Base-by-base conservation (phyloP, 2,113 vertebrate genomes). In the Phalacrocorax carbo region DNA sequence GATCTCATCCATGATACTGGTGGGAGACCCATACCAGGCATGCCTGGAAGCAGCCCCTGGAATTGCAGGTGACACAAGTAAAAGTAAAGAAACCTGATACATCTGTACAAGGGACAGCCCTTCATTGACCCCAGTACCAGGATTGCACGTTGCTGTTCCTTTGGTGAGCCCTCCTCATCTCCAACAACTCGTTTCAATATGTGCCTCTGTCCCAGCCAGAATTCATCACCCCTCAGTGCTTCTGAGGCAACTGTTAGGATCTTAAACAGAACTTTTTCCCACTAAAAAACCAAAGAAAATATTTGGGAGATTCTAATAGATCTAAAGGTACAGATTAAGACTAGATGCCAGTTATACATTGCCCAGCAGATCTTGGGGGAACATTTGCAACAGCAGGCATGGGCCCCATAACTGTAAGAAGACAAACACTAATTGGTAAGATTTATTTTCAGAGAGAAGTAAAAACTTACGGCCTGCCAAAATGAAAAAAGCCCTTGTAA, bases 181-280 rank as follows among this genome's bases (percentile, higher is more conserved):
- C 36, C 1, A 1, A 25, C 20, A 51, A 11, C 36, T 61, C 0
- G 0, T 32, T 81, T 12, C 34, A 61, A 51, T 40, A 36, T 23
- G 11, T 6, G 15, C 22, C 38, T 34, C 36, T 76, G 23, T 30
- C 51, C 44, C 44, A 70, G n/a, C 20, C 22, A 83, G 38, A 48
- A n/a, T 14, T 64, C 55, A 55, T 17, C 30, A 66, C 8, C 17
- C 15, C 20, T 32, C 30, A 54, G 44, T 44, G 38, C 30, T 72
- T 73, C 42, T 36, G 13, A 34, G 64, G 49, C n/a, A 65, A 15
- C 23, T 26, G 5, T 62, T 66, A 27, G 40, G 19, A 13, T 85
- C 14, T 85, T 71, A 42, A 88, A 65, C 8, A 71, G 30, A 71
- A 81, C 13, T 36, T 36, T 72, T 78, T 68, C 14, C 13, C 13